Evolutionary conservation across 2,797 vertebrate genomes (phyloP).

Genomic region (Tamandua tetradactyla): DNA sequence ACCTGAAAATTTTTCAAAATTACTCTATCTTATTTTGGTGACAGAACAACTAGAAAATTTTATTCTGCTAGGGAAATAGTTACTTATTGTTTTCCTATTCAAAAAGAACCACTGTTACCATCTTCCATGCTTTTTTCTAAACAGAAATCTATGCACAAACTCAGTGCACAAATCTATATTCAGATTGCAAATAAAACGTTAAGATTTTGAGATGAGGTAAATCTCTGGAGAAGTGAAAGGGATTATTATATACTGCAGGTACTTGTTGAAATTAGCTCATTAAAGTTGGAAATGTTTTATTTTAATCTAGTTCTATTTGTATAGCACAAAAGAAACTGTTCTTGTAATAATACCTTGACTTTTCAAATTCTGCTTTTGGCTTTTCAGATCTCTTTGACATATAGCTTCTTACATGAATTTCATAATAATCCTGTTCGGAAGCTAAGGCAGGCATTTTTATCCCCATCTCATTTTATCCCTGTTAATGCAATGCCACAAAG

Average conservation of each 20-base stretch:
- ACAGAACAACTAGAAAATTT: slow-evolving; percentile 15
- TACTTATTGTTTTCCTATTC: background rate
- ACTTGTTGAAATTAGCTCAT: slow-evolving; percentile 11
- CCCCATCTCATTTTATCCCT: no score
- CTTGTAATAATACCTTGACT: background rate
- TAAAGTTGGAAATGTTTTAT: background rate
- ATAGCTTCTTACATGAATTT: background rate
- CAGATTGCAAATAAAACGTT: background rate
- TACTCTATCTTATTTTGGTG: background rate
- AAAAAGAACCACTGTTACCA: background rate
- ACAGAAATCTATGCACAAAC: background rate
- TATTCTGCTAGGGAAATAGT: background rate
- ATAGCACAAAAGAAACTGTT: background rate
- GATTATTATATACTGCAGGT: background rate
- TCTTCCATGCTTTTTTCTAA: slow-evolving; percentile 22
- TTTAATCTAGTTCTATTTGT: background rate
- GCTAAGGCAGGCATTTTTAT: background rate
- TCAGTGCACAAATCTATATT: background rate
- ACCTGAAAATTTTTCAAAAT: slow-evolving; percentile 26
- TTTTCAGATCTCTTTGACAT: background rate
- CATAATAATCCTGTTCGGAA: background rate
- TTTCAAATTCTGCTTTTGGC: background rate
- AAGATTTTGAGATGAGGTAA: slow-evolving; percentile 1
- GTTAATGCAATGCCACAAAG: background rate
- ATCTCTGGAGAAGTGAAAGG: background rate